Evolutionary conservation across 2,888 invertebrate genomes (phyloP), one percentile per base, ranked within the genome.

Genomic region (Sepioteuthis lessoniana): DNA sequence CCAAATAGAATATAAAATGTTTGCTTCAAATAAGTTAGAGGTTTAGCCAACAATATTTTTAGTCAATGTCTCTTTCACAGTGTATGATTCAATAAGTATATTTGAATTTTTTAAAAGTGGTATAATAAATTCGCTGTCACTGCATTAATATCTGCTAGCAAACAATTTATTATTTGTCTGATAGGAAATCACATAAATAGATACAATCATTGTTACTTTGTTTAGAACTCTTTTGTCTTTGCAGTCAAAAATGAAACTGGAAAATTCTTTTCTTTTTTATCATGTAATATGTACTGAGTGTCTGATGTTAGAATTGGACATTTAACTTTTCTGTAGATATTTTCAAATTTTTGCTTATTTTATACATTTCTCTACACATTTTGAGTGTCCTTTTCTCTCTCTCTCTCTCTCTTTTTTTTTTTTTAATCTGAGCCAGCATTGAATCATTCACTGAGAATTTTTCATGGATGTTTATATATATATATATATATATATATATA

Each of bases 41-140:
- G 76, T 35, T 76, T 35, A 76, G n/a, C 76, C 19, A 16, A 4
- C n/a, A 76, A n/a, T n/a, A 76, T 76, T 76, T 76, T n/a, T n/a
- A 76, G 76, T n/a, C 76, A 76, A 76, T 76, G 76, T 76, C 76
- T n/a, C 76, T 76, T 76, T 76, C 76, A 76, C 76, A 76, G 76
- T 16, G 16, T 76, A 76, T 13, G n/a, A 35, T 76, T n/a, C 76
- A n/a, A 16, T 76, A 13, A 76, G 76, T 76, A 76, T 76, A n/a
- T 76, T 76, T 76, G 76, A 76, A 76, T 76, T 35, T 35, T 35
- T 13, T 35, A n/a, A 76, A 76, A 76, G 13, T 35, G n/a, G n/a
- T 35, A 76, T n/a, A 76, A 76, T 76, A n/a, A 76, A 76, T n/a
- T 76, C 76, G n/a, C n/a, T 35, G 13, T 76, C 76, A 76, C 76